Evolutionary conservation across 2,888 invertebrate genomes (phyloP), one percentile per base, ranked within the genome.

Genomic region (Drosophila tripunctata): DNA sequence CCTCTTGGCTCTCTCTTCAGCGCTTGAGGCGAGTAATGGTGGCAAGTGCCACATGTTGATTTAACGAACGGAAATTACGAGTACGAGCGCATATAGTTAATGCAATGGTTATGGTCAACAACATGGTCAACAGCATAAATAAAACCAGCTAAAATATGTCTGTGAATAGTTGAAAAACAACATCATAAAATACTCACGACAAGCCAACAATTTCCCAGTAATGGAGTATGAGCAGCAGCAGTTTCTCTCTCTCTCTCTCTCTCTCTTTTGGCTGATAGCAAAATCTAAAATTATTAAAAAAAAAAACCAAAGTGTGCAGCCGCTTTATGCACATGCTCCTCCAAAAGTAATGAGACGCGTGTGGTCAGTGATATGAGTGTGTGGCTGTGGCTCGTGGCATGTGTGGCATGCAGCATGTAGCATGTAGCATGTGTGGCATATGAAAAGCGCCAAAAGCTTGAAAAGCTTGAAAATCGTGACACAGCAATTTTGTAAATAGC

Each of bases 271-370:
- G 52, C 60, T 57, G 68, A 82, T 71, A 82, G 57, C 57, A 62
- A 61, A 81, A 67, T 82, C 62, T 71, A 63, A 74, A 79, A 85
- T 85, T 85, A 82, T 83, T 70, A 77, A 83, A 83, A 82, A 63
- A 68, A 77, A 83, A 83, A 82, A 63, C 61, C 66, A 74, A 80
- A 50, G 77, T 67, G 62, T 65, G 64, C 67, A 65, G 68, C 64
- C 71, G 41, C 69, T 72, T 64, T 66, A 67, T 75, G 67, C 63
- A 67, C 67, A 75, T 70, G 58, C 70, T 80, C 51, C 19, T 27
- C 27, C 10, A 2, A 67, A 63, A 67, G 64, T 82, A 82, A 82
- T 85, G 56, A 67, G 61, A 57, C 63, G 41, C 17, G 56, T 43
- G 41, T 52, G 51, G 40, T 52, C 38, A 38, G 17, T 17, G 40